Conservation (phyloP, 2,113 vertebrate genomes). For the Bos indicus region DNA sequence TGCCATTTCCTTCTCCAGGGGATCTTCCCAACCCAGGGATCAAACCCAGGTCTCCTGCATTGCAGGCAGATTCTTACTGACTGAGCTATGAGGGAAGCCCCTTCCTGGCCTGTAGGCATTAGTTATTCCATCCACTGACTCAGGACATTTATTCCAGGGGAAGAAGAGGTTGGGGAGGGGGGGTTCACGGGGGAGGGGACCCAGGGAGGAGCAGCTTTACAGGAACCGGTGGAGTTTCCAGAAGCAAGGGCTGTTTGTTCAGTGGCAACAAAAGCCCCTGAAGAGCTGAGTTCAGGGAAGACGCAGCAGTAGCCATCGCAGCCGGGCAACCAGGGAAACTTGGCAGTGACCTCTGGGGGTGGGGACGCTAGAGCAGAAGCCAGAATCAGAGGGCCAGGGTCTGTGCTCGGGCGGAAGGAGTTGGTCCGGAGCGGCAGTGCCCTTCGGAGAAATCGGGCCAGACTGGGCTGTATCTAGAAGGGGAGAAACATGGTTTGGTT, state of each 20-base stretch:
- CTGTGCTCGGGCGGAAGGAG: accelerated
- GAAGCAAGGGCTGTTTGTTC: background rate
- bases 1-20: background rate
- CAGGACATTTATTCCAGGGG: background rate
- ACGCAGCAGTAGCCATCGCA: accelerated
- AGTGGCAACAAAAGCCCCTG: background rate
- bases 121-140: background rate
- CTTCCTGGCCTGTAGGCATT: accelerated
- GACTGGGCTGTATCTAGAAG: background rate
- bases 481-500: background rate
- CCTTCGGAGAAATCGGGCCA: background rate
- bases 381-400: background rate
- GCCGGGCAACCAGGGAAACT: background rate
- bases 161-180: background rate
- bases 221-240: background rate
- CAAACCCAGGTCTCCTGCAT: background rate
- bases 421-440: background rate
- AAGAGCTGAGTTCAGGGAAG: too few species aligned
- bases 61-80: background rate
- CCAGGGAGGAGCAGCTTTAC: background rate
- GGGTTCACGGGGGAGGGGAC: too few species aligned
- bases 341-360: background rate
- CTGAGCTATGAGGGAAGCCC: background rate
- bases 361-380: background rate
- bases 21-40: background rate